Conservation (phyloP, 2,888 invertebrate species). For the Metellina segmentata region DNA sequence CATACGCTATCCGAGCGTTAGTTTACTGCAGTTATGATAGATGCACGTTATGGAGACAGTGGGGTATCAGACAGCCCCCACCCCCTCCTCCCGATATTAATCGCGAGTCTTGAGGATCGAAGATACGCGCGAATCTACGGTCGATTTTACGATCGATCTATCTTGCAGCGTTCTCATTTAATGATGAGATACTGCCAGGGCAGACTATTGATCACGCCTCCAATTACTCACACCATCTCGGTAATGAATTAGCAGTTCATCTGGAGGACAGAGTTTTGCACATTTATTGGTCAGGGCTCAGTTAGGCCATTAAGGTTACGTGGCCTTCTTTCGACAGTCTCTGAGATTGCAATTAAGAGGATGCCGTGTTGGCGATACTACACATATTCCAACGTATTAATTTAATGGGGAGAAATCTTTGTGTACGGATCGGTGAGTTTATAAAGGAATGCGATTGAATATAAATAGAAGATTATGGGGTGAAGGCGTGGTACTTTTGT, state of each 20-base stretch:
- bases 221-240: conserved; percentile 56
- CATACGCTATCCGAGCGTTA: no score
- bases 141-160: conserved; percentile 46
- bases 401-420: neutral
- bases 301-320: conserved; percentile 28
- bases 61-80: conserved; percentile 8
- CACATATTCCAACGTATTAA: neutral
- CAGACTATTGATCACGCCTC: conserved; percentile 46
- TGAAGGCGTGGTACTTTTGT: neutral
- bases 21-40: neutral
- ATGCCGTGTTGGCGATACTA: neutral
- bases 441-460: neutral
- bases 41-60: conserved; percentile 21
- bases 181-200: conserved; percentile 41
- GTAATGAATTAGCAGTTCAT: conserved; percentile 61
- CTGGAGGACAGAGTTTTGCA: conserved; percentile 3
- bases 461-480: no score
- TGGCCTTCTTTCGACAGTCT: neutral
- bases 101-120: conserved; percentile 7
- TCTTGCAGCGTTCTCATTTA: conserved; percentile 27
- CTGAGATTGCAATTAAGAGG: neutral
- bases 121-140: conserved; percentile 31
- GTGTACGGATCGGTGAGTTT: neutral
- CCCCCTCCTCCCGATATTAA: conserved; percentile 17
- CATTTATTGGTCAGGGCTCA: conserved; percentile 18